Base-by-base conservation (phyloP, 2,113 vertebrate species). In the Artemisiospiza belli region DNA sequence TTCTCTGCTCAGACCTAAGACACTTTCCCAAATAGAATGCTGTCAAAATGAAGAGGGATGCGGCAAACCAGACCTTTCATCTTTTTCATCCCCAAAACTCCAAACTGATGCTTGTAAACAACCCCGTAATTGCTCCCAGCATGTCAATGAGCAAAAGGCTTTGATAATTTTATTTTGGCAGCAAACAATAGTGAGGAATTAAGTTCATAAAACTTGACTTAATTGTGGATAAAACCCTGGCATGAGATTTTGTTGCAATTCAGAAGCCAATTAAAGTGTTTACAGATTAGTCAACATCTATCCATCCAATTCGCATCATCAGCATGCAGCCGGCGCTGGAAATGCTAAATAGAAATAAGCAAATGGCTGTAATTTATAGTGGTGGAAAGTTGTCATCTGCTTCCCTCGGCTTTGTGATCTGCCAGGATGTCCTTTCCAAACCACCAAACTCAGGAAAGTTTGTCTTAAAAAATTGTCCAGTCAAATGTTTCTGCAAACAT, bases 121-220 rank as follows among this genome's bases (percentile, higher is more conserved):
- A 33, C 33, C n/a, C 55, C 0, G 0, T 86, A 92, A 94, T 52
- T 91, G 18, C 86, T 90, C 3, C 0, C 1, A 1, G 35, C 52
- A 24, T 41, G 59, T 86, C 57, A 90, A 37, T 0, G 1, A 87
- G 66, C 23, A 74, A 83, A 86, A 74, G 55, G 33, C 74, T 93
- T 83, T 69, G 61, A 81, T 79, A 94, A 92, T 95, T 94, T 92
- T 47, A 80, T 75, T 89, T 79, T 95, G 92, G 74, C 86, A 95
- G 49, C 54, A 87, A 83, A 94, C 33, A 90, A 83, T 77, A 78
- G 72, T 43, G 82, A 85, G 69, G 89, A 95, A 95, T 94, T 95
- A 95, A 90, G 54, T 96, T 92, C 85, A 80, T 95, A 94, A 93
- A 94, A 95, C 76, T 97, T 92, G 62, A 94, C 86, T 96, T 93